A percentile compares a stretch with the other conserved stretches of the same genome.
phyloP scores from a whole-genome alignment of 2,888 invertebrate genomes.

The Pheosia tremula region DNA sequence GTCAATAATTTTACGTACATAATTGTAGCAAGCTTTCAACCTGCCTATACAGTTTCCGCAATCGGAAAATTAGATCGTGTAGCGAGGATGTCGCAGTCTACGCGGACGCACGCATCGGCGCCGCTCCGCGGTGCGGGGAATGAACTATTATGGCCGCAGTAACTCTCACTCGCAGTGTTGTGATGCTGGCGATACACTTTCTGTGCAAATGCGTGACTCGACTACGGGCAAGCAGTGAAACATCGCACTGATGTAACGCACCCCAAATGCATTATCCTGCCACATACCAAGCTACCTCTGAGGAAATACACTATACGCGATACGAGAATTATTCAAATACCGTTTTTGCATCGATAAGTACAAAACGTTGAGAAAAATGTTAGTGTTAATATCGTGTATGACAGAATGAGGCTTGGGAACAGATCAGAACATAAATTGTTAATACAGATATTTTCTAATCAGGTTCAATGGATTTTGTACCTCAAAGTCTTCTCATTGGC shows the following conservation, averaged over 20 bases:
- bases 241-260: conserved; percentile 62
- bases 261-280: conserved; percentile 67
- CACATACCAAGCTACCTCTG: conserved; percentile 31
- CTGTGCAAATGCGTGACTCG: conserved; percentile 70
- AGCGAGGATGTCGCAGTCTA: conserved; percentile 20
- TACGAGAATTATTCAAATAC: conserved; percentile 7
- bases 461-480: background rate
- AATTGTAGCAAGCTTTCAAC: conserved; percentile 17
- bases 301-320: conserved; percentile 6
- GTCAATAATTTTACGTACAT: background rate
- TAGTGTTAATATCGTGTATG: no score
- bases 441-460: background rate
- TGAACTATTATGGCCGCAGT: conserved; percentile 69
- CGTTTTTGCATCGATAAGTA: conserved; percentile 13
- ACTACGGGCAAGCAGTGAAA: conserved; percentile 54
- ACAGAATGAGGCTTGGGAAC: no score
- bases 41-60: conserved; percentile 20
- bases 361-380: background rate
- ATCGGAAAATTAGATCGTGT: conserved; percentile 41
- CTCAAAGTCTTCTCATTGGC: background rate
- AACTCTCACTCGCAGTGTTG: conserved; percentile 75
- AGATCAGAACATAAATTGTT: background rate
- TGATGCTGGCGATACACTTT: conserved; percentile 80
- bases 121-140: conserved; percentile 53
- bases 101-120: conserved; percentile 10